Evolutionary conservation across 2,888 invertebrate species (phyloP).

Genomic region (Dynastes grantii): DNA sequence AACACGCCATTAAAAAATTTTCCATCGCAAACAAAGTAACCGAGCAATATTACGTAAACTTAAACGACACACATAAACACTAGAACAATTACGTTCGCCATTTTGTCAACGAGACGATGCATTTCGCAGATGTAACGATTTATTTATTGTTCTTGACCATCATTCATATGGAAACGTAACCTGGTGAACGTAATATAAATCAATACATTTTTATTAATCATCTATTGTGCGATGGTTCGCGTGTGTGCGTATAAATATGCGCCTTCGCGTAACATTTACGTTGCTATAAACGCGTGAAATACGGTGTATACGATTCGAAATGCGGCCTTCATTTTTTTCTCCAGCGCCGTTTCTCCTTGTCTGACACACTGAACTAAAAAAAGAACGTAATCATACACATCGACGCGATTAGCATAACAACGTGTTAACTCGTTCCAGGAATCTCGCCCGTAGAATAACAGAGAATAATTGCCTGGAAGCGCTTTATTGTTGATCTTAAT

Average conservation of each 20-base stretch:
- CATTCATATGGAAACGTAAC: constrained; percentile 38
- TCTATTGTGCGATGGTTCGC: constrained; percentile 26
- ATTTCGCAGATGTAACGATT: constrained; percentile 26
- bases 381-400: constrained; percentile 38
- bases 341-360: constrained; percentile 31
- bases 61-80: constrained; percentile 22
- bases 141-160: constrained; percentile 31
- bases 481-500: constrained; percentile 25
- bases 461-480: constrained; percentile 43
- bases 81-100: constrained; percentile 21
- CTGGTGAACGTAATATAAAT: constrained; percentile 29
- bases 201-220: constrained; percentile 45
- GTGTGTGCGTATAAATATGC: constrained; percentile 7
- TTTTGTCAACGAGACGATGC: constrained; percentile 12
- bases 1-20: too few relatives aligned
- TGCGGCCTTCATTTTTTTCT: constrained; percentile 39
- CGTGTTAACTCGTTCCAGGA: constrained; percentile 44
- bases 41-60: not conserved
- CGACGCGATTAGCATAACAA: constrained; percentile 44
- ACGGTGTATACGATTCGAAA: constrained; percentile 29
- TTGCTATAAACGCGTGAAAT: constrained; percentile 31
- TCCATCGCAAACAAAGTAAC: too few relatives aligned
- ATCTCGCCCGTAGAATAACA: constrained; percentile 44
- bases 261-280: constrained; percentile 5
- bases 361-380: constrained; percentile 42